Percentiles rank a stretch among this genome's conserved stretches.
These are phyloP conservation scores for Camponotus floridanus DNA, from an alignment of 1,140 invertebrate species.

Conservation along the genomic window DNA sequence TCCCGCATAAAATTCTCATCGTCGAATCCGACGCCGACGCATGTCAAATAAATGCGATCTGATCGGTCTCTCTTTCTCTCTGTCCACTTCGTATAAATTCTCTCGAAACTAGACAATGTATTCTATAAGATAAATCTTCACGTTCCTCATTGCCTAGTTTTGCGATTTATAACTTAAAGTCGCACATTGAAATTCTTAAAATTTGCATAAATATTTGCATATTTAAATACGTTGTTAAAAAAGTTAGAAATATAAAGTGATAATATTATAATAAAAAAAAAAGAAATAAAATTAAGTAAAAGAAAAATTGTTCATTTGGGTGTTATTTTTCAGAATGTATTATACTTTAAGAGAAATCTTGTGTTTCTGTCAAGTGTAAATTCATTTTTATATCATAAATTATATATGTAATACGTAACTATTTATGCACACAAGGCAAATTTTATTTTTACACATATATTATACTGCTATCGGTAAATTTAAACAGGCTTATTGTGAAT, in stretches of 20 bases:
- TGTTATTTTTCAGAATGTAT: neutral
- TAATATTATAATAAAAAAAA: neutral
- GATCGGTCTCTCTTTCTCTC: slow-evolving; percentile 6
- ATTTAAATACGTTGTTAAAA: neutral
- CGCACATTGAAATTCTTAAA: neutral
- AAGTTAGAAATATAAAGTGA: neutral
- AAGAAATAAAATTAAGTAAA: neutral
- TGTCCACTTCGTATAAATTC: neutral
- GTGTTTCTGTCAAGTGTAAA: neutral
- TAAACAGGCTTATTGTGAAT: neutral
- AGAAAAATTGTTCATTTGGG: neutral
- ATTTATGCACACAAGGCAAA: neutral
- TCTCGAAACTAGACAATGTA: slow-evolving; percentile 1
- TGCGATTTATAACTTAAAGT: neutral
- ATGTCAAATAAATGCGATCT: slow-evolving; percentile 55
- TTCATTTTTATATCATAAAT: slow-evolving; percentile 3
- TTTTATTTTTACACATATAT: neutral
- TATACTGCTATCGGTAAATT: neutral
- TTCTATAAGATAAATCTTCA: slow-evolving; percentile 7
- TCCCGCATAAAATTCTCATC: slow-evolving; percentile 55
- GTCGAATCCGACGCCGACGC: slow-evolving; percentile 58
- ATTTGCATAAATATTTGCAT: slow-evolving; percentile 22
- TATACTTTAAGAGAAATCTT: neutral
- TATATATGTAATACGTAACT: neutral
- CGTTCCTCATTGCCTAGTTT: neutral